A percentile compares a stretch with the other conserved stretches of the same genome.
phyloP scores from a whole-genome alignment of 2,797 vertebrate species.

The Helostoma temminkii region DNA sequence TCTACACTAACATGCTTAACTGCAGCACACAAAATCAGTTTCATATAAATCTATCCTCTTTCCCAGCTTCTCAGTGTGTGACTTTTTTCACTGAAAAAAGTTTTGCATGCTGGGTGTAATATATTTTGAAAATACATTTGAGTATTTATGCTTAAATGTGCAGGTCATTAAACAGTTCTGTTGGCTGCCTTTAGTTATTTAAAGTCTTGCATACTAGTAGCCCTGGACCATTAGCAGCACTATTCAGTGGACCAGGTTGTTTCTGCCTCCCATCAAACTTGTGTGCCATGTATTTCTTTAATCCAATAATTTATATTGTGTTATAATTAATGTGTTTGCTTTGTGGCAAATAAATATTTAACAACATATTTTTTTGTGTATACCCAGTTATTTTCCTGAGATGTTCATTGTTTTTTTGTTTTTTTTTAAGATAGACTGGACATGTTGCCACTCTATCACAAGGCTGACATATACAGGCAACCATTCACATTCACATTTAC shows the following conservation, averaged over 20 bases:
- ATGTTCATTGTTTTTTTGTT: neutral
- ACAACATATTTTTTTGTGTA: neutral
- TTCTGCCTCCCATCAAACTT: slow-evolving; percentile 11
- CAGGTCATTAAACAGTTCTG: neutral
- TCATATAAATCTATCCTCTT: slow-evolving; percentile 5
- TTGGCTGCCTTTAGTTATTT: slow-evolving; percentile 6
- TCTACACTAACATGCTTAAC: slow-evolving; percentile 20
- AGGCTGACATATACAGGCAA: no score
- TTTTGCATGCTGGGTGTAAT: slow-evolving; percentile 7
- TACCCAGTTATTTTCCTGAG: neutral
- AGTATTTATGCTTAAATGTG: neutral
- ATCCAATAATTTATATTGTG: slow-evolving; percentile 44
- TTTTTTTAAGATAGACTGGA: no score
- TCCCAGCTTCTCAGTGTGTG: neutral
- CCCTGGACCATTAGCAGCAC: neutral
- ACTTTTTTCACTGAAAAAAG: neutral
- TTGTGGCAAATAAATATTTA: slow-evolving; percentile 48
- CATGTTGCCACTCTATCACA: neutral
- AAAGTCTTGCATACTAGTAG: neutral
- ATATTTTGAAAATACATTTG: neutral
- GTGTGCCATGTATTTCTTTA: slow-evolving; percentile 37
- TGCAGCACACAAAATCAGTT: slow-evolving; percentile 18
- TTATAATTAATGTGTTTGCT: slow-evolving; percentile 34
- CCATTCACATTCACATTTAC: no score
- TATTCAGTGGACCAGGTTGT: neutral